Evolutionary conservation across 1,140 invertebrate genomes (phyloP), one percentile per base, ranked within the genome.

Genomic region (Trissolcus basalis): DNA sequence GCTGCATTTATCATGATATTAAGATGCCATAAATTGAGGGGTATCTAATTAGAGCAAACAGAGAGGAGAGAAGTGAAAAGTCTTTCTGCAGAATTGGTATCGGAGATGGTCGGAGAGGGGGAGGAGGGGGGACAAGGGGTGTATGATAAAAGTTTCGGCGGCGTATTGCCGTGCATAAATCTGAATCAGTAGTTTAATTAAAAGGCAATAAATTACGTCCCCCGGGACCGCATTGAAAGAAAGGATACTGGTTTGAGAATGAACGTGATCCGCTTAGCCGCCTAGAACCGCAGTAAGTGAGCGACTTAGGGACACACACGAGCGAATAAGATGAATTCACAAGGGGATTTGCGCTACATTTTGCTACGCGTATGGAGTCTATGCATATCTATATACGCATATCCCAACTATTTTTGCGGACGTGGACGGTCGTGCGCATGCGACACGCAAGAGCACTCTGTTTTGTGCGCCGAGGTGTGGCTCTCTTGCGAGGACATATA

Each of bases 391-490:
- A 39, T 9, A 8, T 39, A n/a, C 36, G n/a, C 1, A 59, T 72
- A 68, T 64, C 48, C 63, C 59, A 70, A 70, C 64, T 70, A 48
- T 61, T 67, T 67, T 49, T 67, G 48, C 65, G 69, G 58, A 73
- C 65, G 63, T 50, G 47, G 58, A 68, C 68, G 74, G 55, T 61
- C 54, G 64, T 61, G 73, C 58, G 59, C 50, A 55, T 33, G 50
- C 65, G 55, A 36, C 15, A 39, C n/a, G 36, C 9, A 3, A n/a
- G 36, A 10, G n/a, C n/a, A 39, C 45, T 43, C 51, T 50, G 44
- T 43, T 67, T 45, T 56, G 49, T 61, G 55, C 49, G 19, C 35
- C 59, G 69, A 78, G 75, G 75, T 78, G 75, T 77, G 75, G 75
- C 75, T 51, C 61, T n/a, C 51, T 53, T 58, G 50, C 69, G 69